Conservation (phyloP, 2,113 vertebrate species). For the Pipra filicauda region DNA sequence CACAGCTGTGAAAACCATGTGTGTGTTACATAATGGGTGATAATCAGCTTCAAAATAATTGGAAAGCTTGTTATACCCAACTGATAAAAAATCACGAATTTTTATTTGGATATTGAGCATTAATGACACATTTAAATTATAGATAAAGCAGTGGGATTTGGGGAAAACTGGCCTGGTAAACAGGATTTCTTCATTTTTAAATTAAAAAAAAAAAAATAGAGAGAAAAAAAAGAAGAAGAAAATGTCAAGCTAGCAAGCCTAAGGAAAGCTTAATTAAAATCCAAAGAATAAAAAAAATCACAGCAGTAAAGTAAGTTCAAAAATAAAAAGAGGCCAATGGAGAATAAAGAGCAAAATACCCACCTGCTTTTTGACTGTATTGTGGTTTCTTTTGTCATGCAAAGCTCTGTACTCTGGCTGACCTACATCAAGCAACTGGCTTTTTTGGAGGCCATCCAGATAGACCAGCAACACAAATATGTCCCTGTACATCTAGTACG, state of each 20-base stretch:
- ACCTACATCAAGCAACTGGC: not conserved
- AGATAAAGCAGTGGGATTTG: not conserved
- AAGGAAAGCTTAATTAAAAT: not conserved
- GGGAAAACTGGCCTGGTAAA: not conserved
- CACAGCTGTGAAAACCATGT: not conserved
- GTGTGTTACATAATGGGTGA: not conserved
- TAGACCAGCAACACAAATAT: not conserved
- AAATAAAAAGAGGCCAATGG: not conserved
- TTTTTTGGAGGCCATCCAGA: not conserved
- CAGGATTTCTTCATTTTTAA: not conserved
- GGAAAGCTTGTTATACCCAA: not conserved
- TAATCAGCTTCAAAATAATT: not conserved
- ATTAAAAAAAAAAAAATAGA: not conserved
- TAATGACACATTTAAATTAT: conserved; percentile 8
- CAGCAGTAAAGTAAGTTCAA: not conserved
- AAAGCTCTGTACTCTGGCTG: not conserved
- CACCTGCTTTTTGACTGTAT: not conserved
- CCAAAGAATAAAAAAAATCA: not conserved
- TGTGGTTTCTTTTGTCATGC: not conserved
- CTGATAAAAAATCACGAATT: conserved; percentile 4
- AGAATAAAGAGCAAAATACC: not conserved
- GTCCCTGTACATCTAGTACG: not conserved
- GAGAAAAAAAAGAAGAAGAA: not conserved
- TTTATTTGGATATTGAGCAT: not conserved
- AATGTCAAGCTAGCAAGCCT: not conserved